Conservation (phyloP, 1,140 invertebrate genomes). For the Drosophila leontia region DNA sequence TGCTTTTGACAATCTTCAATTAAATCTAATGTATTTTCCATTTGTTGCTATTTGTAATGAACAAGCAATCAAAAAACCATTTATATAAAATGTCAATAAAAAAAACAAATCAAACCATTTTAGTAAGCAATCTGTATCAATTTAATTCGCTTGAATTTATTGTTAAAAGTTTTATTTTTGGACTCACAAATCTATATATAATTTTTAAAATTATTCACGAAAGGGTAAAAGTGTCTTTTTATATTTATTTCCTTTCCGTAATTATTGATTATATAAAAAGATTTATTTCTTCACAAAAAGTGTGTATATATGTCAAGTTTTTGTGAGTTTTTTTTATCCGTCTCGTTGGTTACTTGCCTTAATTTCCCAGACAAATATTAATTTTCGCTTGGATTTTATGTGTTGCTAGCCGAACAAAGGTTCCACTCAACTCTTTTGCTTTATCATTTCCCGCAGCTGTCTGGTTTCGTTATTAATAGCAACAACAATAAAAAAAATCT, state of each 20-base stretch:
- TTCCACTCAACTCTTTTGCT: constrained; percentile 46
- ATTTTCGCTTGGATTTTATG: constrained; percentile 31
- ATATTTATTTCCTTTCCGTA: not conserved
- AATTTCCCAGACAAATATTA: constrained; percentile 33
- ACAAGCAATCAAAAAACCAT: constrained; percentile 41
- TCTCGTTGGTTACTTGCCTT: constrained; percentile 1
- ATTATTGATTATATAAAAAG: constrained; percentile 7
- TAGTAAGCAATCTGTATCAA: constrained; percentile 31
- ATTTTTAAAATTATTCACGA: constrained; percentile 1
- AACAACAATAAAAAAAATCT: constrained; percentile 24
- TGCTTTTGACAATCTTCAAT: not conserved
- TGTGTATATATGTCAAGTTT: not conserved
- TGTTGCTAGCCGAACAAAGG: constrained; percentile 51
- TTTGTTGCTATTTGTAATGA: constrained; percentile 24
- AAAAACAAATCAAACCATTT: constrained; percentile 7
- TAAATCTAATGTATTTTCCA: constrained; percentile 15
- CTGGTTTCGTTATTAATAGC: constrained; percentile 44
- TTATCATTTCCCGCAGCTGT: constrained; percentile 51
- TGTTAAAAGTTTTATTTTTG: not conserved
- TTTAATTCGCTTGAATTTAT: constrained; percentile 32
- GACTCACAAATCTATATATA: constrained; percentile 24
- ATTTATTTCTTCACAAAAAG: constrained; percentile 1
- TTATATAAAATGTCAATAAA: constrained; percentile 40
- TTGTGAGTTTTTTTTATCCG: not conserved
- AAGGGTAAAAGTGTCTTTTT: constrained; percentile 3